phyloP scores from a whole-genome alignment of 2,113 vertebrate species.

The Vidua macroura region DNA sequence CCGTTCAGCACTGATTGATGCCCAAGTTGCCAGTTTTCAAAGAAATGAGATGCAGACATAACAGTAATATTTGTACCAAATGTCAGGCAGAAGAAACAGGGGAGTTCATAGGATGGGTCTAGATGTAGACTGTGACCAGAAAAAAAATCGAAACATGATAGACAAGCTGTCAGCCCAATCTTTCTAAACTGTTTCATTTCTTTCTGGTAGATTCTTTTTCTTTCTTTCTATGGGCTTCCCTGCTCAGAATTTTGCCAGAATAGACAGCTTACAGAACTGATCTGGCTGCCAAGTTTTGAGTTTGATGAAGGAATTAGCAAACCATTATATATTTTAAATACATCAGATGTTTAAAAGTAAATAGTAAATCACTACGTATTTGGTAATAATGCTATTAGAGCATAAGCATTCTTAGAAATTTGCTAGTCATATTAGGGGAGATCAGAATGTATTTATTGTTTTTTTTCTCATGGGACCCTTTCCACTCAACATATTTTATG shows the following conservation, averaged over 20 bases:
- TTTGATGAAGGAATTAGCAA: not conserved
- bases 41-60: constrained; percentile 69
- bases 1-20: constrained; percentile 77
- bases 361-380: not conserved
- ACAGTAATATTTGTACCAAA: constrained; percentile 71
- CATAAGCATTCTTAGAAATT: not conserved
- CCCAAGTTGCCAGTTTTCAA: constrained; percentile 72
- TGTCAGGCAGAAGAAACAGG: constrained; percentile 61
- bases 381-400: not conserved
- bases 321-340: not conserved
- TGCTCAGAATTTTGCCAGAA: not conserved
- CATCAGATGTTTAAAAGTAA: not conserved
- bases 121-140: not conserved
- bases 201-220: not conserved
- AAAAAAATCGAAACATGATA: constrained; percentile 16
- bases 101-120: constrained; percentile 46
- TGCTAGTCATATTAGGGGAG: not conserved
- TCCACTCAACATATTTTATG: not conserved
- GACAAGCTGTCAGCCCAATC: constrained; percentile 24
- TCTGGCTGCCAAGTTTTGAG: not conserved
- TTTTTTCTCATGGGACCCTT: not conserved
- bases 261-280: not conserved
- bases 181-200: constrained; percentile 2
- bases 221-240: not conserved
- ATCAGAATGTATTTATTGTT: not conserved